Evolutionary conservation across 2,888 invertebrate genomes (phyloP).

Genomic region (Diabrotica balteata): DNA sequence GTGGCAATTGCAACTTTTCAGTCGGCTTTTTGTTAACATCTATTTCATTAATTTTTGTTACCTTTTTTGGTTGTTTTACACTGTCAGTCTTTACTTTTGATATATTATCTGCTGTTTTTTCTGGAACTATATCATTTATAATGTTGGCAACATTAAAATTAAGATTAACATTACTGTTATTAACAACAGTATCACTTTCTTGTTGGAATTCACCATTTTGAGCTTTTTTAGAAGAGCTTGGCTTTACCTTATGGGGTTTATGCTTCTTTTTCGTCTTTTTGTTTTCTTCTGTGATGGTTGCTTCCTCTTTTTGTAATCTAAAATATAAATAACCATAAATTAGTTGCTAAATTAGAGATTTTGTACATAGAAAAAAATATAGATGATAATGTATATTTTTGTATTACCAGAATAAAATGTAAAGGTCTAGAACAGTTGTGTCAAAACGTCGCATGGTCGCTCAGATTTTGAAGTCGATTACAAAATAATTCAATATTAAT

Average conservation of each 20-base stretch:
- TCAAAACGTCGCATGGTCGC: too few relatives aligned
- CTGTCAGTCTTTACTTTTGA: conserved; percentile 43
- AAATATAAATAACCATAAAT: too few relatives aligned
- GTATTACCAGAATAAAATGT: too few relatives aligned
- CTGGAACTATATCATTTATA: conserved; percentile 4
- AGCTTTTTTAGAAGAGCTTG: too few relatives aligned
- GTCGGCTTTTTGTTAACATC: conserved; percentile 33
- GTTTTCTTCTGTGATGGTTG: not conserved
- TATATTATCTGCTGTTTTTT: conserved; percentile 12
- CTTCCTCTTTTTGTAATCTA: too few relatives aligned
- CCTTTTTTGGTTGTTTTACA: conserved; percentile 14
- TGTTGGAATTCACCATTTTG: too few relatives aligned
- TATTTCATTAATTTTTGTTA: conserved; percentile 21
- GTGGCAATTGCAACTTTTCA: conserved; percentile 58
- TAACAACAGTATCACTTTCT: not conserved
- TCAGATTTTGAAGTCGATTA: too few relatives aligned
- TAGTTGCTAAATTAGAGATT: not conserved
- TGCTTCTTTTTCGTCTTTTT: conserved; percentile 3
- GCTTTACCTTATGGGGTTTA: not conserved
- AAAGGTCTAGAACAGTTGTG: too few relatives aligned
- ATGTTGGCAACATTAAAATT: conserved; percentile 13
- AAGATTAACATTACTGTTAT: conserved; percentile 1
- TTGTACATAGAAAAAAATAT: conserved; percentile 6
- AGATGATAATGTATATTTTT: too few relatives aligned
- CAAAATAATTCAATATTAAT: too few relatives aligned